Percentiles rank a stretch among this genome's conserved stretches.
Conservation (phyloP, 2,888 invertebrate species). For the Diaprepes abbreviatus region DNA sequence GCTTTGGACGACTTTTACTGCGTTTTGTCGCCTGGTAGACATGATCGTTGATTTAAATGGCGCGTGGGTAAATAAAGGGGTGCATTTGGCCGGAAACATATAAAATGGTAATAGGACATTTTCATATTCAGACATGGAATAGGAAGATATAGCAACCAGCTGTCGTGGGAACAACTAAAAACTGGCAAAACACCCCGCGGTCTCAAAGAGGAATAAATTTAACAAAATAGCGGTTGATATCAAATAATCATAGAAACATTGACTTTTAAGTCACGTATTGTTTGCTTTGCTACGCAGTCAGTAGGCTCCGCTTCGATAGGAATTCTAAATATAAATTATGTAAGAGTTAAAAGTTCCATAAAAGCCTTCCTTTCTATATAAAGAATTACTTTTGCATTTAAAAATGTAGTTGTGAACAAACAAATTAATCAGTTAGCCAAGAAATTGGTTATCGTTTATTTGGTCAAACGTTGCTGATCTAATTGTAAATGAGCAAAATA, state of each 20-base stretch:
- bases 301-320: slow-evolving; percentile 11
- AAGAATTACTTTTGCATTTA: slow-evolving; percentile 4
- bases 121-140: slow-evolving; percentile 27
- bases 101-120: slow-evolving; percentile 39
- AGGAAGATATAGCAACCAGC: slow-evolving; percentile 29
- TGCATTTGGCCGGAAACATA: slow-evolving; percentile 37
- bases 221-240: slow-evolving; percentile 28
- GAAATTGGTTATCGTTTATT: too few species aligned
- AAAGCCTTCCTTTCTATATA: not conserved
- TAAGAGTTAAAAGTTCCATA: slow-evolving; percentile 13
- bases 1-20: not conserved
- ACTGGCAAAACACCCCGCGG: slow-evolving; percentile 14
- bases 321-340: slow-evolving; percentile 22
- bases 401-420: not conserved
- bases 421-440: not conserved
- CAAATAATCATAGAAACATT: slow-evolving; percentile 29
- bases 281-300: slow-evolving; percentile 24
- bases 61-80: slow-evolving; percentile 42
- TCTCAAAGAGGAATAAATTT: slow-evolving; percentile 21
- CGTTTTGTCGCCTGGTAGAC: slow-evolving; percentile 6
- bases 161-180: slow-evolving; percentile 21
- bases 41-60: slow-evolving; percentile 32
- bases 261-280: slow-evolving; percentile 29
- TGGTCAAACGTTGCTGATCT: too few species aligned
- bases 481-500: too few species aligned